phyloP scores from a whole-genome alignment of 2,113 vertebrate species.

The Gymnarchus niloticus region DNA sequence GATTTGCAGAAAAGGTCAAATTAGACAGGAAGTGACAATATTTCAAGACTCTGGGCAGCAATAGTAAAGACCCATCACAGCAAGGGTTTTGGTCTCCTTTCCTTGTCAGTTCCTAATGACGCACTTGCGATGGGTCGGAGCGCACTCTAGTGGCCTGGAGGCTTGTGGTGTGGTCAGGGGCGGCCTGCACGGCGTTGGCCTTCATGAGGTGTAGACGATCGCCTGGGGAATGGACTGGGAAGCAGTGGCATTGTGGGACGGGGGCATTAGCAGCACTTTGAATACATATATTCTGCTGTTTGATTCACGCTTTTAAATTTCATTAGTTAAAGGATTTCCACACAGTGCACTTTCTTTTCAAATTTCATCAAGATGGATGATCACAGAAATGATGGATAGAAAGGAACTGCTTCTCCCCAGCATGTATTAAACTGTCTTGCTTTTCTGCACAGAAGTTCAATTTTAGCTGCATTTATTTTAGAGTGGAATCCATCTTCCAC shows the following conservation, averaged over 20 bases:
- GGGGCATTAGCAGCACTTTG: neutral
- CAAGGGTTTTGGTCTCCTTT: neutral
- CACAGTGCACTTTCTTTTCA: conserved; percentile 4
- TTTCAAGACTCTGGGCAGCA: neutral
- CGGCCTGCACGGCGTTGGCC: neutral
- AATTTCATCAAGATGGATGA: conserved; percentile 1
- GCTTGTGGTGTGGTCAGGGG: neutral
- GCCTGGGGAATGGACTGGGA: neutral
- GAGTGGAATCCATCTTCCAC: conserved; percentile 5
- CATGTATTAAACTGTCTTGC: neutral
- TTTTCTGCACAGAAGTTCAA: neutral
- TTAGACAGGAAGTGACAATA: neutral
- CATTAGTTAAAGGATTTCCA: conserved; percentile 14
- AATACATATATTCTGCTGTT: neutral
- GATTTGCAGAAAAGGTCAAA: neutral
- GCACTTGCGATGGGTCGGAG: too few species aligned
- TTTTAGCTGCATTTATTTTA: neutral
- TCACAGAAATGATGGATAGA: neutral
- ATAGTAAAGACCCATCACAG: neutral
- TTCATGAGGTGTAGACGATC: neutral
- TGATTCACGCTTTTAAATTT: conserved; percentile 18
- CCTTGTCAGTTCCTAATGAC: neutral
- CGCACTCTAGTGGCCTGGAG: too few species aligned
- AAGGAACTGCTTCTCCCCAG: neutral
- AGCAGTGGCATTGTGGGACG: neutral